A percentile compares a stretch with the other conserved stretches of the same genome.
Evolutionary conservation across 2,888 invertebrate genomes (phyloP).

Genomic region (Augiades crinisus): DNA sequence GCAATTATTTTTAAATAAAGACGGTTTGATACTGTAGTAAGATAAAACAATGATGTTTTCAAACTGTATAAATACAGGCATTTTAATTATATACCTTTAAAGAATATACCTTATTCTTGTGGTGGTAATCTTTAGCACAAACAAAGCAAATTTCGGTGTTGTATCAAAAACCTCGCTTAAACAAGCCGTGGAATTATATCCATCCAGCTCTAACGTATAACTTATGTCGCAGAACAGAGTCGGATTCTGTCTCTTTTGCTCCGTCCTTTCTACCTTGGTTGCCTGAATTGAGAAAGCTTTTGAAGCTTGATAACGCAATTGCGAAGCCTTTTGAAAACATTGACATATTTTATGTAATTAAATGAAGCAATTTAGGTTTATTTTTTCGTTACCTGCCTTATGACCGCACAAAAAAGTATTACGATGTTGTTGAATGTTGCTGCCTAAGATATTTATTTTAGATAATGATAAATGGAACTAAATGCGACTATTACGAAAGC

Average conservation of each 20-base stretch:
- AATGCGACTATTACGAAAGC: too few species aligned
- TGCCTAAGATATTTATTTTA: too few species aligned
- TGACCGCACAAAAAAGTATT: too few species aligned
- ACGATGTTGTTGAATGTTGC: background rate
- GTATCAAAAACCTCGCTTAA: slow-evolving; percentile 8
- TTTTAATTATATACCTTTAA: background rate
- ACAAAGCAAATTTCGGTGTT: slow-evolving; percentile 19
- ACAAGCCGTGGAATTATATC: slow-evolving; percentile 34
- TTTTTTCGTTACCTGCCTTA: background rate
- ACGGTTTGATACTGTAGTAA: background rate
- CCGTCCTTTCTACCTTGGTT: slow-evolving; percentile 46
- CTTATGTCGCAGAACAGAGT: slow-evolving; percentile 13
- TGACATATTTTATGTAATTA: slow-evolving; percentile 1
- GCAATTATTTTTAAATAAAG: slow-evolving; percentile 17
- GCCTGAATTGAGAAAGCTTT: slow-evolving; percentile 49
- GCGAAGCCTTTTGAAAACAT: slow-evolving; percentile 14
- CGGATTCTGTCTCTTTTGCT: slow-evolving; percentile 46
- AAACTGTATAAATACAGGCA: background rate
- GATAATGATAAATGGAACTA: too few species aligned
- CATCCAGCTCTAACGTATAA: slow-evolving; percentile 45
- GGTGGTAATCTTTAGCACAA: slow-evolving; percentile 31
- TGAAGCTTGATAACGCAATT: slow-evolving; percentile 39
- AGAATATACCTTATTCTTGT: too few species aligned
- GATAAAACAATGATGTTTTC: background rate
- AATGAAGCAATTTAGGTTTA: slow-evolving; percentile 1